Conservation (phyloP, 2,797 vertebrate genomes). For the Accipiter superciliosus region DNA sequence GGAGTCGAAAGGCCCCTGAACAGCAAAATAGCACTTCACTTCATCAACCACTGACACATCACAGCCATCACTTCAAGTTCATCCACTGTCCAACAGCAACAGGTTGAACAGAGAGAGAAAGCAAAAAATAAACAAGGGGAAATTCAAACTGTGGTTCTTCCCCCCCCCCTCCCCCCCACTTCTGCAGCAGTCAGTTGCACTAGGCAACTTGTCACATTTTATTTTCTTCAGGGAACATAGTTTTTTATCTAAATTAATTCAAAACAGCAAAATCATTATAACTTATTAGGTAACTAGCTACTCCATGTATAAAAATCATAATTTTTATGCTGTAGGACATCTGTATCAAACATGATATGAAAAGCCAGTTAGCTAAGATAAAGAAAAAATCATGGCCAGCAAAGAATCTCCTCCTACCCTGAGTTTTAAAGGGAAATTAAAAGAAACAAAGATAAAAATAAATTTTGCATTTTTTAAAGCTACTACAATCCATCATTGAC, state of each 20-base stretch:
- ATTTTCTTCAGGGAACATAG: background rate
- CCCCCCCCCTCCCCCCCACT: accelerated
- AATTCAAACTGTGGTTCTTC: background rate
- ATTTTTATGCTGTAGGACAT: background rate
- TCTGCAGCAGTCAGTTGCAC: background rate
- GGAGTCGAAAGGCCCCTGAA: background rate
- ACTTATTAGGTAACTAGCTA: background rate
- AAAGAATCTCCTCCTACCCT: background rate
- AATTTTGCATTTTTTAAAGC: background rate
- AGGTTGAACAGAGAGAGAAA: background rate
- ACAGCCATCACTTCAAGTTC: background rate
- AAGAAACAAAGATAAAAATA: background rate
- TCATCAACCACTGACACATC: background rate
- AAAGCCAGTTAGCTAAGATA: background rate
- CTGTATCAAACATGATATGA: background rate
- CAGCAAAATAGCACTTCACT: background rate
- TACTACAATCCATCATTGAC: background rate
- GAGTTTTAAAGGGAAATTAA: background rate
- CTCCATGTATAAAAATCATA: background rate
- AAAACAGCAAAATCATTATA: background rate
- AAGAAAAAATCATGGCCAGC: background rate
- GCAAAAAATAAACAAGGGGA: background rate
- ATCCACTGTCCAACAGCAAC: background rate
- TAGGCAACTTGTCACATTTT: background rate
- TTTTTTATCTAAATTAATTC: background rate